Percentiles rank a stretch among this genome's conserved stretches.
These are phyloP conservation scores for Heliconius aoede DNA, from an alignment of 2,888 invertebrate species.

Conservation along the genomic window DNA sequence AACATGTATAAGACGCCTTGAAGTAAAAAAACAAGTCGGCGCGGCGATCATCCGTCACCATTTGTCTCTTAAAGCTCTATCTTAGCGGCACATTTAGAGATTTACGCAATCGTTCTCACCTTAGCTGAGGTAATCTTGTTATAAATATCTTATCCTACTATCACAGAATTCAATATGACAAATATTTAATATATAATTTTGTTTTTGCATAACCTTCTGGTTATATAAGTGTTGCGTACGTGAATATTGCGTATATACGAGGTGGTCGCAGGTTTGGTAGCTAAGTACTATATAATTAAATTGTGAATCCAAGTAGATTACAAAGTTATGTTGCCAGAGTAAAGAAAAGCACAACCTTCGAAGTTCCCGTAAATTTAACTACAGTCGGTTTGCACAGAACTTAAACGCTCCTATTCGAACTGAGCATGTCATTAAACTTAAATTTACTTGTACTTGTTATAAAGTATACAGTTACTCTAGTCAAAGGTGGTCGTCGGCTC, in stretches of 20 bases:
- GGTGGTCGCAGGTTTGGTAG: no score
- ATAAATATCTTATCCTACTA: not conserved
- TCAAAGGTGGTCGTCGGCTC: not conserved
- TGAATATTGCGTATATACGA: not conserved
- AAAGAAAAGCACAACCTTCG: slow-evolving; percentile 11
- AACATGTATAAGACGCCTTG: not conserved
- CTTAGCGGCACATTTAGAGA: slow-evolving; percentile 23
- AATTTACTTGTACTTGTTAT: not conserved
- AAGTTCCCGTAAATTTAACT: slow-evolving; percentile 2
- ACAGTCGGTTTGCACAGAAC: not conserved
- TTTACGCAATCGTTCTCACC: slow-evolving; percentile 20
- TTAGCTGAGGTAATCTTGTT: slow-evolving; percentile 11
- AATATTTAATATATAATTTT: not conserved
- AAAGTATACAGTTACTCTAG: not conserved
- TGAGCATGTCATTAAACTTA: not conserved
- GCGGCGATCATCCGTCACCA: slow-evolving; percentile 15
- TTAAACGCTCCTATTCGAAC: not conserved
- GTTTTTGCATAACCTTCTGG: not conserved
- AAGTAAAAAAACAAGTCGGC: not conserved
- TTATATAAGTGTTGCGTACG: no score
- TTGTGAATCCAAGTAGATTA: not conserved
- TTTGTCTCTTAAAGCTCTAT: slow-evolving; percentile 22
- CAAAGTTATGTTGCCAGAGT: slow-evolving; percentile 1
- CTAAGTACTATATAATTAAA: not conserved
- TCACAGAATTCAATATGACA: not conserved